Evolutionary conservation across 2,113 vertebrate species (phyloP).

Genomic region (Oryctolagus cuniculus): mOryCun1.1 NC_091441.1:108508001-108508500

Average conservation of each 20-base stretch:
- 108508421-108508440: not conserved
- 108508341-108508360: rapidly evolving
- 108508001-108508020: not conserved
- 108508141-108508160: not conserved
- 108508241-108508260: not conserved
- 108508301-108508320: not conserved
- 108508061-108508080: not conserved
- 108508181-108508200: not conserved
- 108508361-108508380: not conserved
- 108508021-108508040: not conserved
- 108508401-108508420: too few species aligned
- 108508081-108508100: not conserved
- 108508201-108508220: not conserved
- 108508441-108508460: not conserved
- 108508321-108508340: rapidly evolving
- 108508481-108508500: rapidly evolving
- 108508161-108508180: not conserved
- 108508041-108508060: not conserved
- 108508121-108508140: not conserved
- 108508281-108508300: rapidly evolving
- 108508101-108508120: not conserved
- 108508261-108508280: too few species aligned
- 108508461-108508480: not conserved
- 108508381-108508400: not conserved
- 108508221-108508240: not conserved